Evolutionary conservation across 2,797 vertebrate genomes (phyloP).

Genomic region (Enteromius mattozi): DNA sequence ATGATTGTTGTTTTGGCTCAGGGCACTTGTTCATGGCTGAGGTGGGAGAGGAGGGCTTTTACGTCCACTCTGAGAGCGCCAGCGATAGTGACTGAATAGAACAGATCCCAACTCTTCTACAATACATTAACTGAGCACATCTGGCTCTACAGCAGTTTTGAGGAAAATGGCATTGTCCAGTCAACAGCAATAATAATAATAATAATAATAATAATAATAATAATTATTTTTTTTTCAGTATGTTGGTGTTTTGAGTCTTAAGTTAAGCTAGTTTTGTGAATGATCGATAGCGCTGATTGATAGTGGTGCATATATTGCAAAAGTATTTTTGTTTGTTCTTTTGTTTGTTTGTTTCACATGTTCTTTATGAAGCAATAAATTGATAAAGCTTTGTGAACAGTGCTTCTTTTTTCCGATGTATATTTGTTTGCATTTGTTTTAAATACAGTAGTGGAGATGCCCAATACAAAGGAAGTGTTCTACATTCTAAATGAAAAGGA

Average conservation of each 20-base stretch:
- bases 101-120: neutral
- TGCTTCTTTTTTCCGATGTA: too few relatives aligned
- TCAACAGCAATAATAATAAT: neutral
- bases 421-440: too few relatives aligned
- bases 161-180: too few relatives aligned
- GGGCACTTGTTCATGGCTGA: conserved; percentile 65
- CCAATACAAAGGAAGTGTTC: too few relatives aligned
- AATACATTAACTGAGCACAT: neutral
- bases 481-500: too few relatives aligned
- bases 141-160: neutral
- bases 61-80: conserved; percentile 58
- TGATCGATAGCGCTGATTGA: neutral
- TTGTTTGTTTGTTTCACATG: neutral
- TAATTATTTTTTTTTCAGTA: too few relatives aligned
- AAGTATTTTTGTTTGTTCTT: neutral
- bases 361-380: conserved; percentile 2
- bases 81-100: conserved; percentile 71
- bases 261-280: neutral
- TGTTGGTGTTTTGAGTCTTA: neutral
- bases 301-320: neutral
- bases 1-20: conserved; percentile 47
- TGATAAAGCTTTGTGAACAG: neutral
- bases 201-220: neutral
- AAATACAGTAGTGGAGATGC: too few relatives aligned
- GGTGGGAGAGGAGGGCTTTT: conserved; percentile 64